Percentiles rank a stretch among this genome's conserved stretches.
Evolutionary conservation across 2,888 invertebrate genomes (phyloP).

Genomic region (Julus scanicus): DNA sequence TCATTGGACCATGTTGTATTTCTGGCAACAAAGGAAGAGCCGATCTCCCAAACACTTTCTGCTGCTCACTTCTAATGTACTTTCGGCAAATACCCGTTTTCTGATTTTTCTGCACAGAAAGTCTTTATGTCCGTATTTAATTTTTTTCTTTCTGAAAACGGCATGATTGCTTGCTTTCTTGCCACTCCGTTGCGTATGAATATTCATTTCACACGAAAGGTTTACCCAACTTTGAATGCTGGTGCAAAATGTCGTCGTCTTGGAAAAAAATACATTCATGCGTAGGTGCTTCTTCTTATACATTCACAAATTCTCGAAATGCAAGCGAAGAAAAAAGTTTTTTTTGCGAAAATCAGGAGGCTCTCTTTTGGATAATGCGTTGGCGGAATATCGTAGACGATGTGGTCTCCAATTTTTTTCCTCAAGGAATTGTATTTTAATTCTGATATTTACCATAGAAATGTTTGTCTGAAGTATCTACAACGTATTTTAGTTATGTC

Average conservation of each 20-base stretch:
- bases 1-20: background rate
- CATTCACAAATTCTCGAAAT: background rate
- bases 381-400: too few species aligned
- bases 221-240: background rate
- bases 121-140: background rate
- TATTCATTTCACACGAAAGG: background rate
- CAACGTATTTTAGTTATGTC: too few species aligned
- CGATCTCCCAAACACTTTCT: background rate
- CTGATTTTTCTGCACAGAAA: background rate
- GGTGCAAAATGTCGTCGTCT: background rate
- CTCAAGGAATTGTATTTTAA: too few species aligned
- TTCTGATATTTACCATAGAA: too few species aligned
- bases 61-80: background rate
- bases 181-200: background rate
- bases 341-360: too few species aligned
- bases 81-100: background rate
- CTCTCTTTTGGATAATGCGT: too few species aligned
- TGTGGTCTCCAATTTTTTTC: too few species aligned
- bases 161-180: background rate
- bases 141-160: background rate
- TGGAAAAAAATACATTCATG: background rate
- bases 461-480: too few species aligned
- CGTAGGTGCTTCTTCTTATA: background rate
- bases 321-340: background rate
- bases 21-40: background rate